Evolutionary conservation across 2,888 invertebrate species (phyloP).

Genomic region (Trisateles emortualis): DNA sequence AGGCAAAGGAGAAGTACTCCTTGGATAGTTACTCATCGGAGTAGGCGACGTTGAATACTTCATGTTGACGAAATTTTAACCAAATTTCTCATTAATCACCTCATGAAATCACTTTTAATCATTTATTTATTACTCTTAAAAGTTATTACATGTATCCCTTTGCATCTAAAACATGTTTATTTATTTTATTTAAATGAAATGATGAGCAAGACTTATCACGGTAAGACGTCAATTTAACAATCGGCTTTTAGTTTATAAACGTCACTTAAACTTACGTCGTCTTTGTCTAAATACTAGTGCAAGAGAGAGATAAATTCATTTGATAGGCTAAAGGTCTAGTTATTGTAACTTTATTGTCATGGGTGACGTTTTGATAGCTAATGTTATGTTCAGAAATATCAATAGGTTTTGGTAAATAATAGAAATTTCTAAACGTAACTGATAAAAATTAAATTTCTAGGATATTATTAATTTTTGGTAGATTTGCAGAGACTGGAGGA

Average conservation of each 20-base stretch:
- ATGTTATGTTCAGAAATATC: constrained; percentile 26
- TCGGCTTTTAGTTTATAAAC: constrained; percentile 6
- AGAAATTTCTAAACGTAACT: not conserved
- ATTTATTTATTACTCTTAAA: constrained; percentile 20
- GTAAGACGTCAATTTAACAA: constrained; percentile 37
- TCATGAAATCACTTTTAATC: constrained; percentile 32
- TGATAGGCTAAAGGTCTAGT: constrained; percentile 8
- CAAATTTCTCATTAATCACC: constrained; percentile 24
- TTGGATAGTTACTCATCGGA: constrained; percentile 79
- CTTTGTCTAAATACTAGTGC: constrained; percentile 3
- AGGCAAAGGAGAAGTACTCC: constrained; percentile 89
- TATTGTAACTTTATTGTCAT: not conserved
- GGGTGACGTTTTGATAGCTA: constrained; percentile 19
- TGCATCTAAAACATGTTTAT: constrained; percentile 42
- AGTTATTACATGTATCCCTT: constrained; percentile 10
- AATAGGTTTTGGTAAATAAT: not conserved
- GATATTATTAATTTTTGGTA: too few species aligned
- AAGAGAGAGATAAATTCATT: not conserved
- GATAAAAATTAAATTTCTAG: too few species aligned
- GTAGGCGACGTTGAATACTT: constrained; percentile 89
- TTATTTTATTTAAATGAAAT: constrained; percentile 35
- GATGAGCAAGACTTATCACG: constrained; percentile 24
- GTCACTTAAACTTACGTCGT: constrained; percentile 12
- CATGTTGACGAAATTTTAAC: constrained; percentile 63
- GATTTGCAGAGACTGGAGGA: too few species aligned